phyloP scores from a whole-genome alignment of 1,140 invertebrate genomes.

The Scaptomyza hsui region DNA sequence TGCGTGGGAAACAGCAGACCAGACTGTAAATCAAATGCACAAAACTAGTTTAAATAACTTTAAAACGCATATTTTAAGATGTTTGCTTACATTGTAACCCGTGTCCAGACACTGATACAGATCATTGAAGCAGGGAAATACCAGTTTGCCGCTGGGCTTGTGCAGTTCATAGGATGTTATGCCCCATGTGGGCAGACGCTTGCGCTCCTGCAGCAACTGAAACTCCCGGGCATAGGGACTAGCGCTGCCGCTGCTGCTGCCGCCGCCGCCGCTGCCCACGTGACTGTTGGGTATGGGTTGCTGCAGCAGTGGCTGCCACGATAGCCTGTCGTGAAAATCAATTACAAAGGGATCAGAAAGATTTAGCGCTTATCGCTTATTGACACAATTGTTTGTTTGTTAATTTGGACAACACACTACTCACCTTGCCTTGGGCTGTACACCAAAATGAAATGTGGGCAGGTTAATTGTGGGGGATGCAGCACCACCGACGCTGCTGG shows the following conservation, averaged over 20 bases:
- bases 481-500: conserved; percentile 23
- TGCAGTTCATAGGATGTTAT: conserved; percentile 97
- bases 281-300: conserved; percentile 88
- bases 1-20: conserved; percentile 89
- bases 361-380: no score
- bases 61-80: background rate
- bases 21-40: conserved; percentile 84
- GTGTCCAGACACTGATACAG: conserved; percentile 92
- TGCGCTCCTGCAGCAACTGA: conserved; percentile 95
- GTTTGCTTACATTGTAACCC: conserved; percentile 86
- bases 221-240: conserved; percentile 90
- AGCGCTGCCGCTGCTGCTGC: conserved; percentile 83
- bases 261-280: conserved; percentile 83
- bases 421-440: conserved; percentile 49
- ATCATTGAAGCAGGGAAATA: conserved; percentile 95
- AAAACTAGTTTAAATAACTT: background rate
- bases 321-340: conserved; percentile 83
- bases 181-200: conserved; percentile 95
- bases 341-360: background rate
- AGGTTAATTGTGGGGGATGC: conserved; percentile 50
- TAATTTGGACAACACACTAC: background rate
- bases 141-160: conserved; percentile 90
- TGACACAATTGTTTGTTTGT: no score
- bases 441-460: conserved; percentile 52
- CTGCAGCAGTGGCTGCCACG: conserved; percentile 90